phyloP scores from a whole-genome alignment of 2,113 vertebrate species.

The Peucedramus taeniatus region DNA sequence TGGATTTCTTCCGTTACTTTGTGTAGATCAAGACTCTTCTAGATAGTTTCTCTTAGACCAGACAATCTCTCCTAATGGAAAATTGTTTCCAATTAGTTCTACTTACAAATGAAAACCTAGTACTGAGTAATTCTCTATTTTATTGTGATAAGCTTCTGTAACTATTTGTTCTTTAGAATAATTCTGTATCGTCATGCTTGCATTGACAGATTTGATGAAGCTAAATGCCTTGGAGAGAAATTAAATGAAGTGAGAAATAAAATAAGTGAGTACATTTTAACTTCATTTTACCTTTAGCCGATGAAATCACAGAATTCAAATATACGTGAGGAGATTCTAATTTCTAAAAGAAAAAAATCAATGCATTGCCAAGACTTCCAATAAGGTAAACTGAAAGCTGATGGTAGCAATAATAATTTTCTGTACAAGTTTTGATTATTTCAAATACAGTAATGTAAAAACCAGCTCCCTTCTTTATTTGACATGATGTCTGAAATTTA shows the following conservation, averaged over 20 bases:
- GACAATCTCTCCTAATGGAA: background rate
- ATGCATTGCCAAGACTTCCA: background rate
- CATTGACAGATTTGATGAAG: conserved; percentile 82
- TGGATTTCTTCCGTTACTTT: background rate
- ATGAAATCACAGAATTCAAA: background rate
- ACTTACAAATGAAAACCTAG: background rate
- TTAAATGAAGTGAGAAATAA: conserved; percentile 78
- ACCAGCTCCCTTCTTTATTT: background rate
- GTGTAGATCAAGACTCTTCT: background rate
- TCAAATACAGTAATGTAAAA: background rate
- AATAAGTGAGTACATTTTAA: conserved; percentile 84
- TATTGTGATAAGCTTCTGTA: background rate
- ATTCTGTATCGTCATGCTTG: background rate
- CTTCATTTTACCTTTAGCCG: background rate
- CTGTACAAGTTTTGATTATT: background rate
- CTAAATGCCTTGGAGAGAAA: conserved; percentile 82
- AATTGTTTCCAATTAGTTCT: background rate
- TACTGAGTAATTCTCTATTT: background rate
- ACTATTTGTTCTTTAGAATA: background rate
- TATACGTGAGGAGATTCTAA: background rate
- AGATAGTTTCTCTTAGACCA: background rate
- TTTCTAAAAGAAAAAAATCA: background rate
- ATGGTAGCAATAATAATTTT: background rate
- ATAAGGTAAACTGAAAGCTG: background rate
- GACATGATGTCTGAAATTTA: background rate